Percentiles rank a stretch among this genome's conserved stretches.
Conservation (phyloP, 2,113 vertebrate genomes). For the Nerophis ophidion region DNA sequence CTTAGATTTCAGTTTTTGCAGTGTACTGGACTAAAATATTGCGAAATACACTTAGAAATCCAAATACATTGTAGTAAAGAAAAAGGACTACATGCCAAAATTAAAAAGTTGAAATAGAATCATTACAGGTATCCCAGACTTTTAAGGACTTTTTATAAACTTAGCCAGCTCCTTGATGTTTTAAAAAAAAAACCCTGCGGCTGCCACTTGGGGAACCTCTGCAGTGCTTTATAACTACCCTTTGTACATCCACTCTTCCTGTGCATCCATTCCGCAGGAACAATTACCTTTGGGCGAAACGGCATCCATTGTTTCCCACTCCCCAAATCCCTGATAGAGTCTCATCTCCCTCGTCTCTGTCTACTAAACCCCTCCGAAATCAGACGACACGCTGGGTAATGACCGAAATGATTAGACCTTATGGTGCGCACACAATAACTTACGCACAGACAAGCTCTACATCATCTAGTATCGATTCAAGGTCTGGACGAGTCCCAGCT, state of each 20-base stretch:
- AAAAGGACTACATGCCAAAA: too few relatives aligned
- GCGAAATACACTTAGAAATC: too few relatives aligned
- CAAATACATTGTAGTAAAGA: too few relatives aligned
- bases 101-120: too few relatives aligned
- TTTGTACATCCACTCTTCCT: slow-evolving; percentile 14
- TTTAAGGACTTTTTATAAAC: too few relatives aligned
- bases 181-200: too few relatives aligned
- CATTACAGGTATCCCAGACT: too few relatives aligned
- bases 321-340: slow-evolving; percentile 51
- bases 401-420: slow-evolving; percentile 64
- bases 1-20: too few relatives aligned
- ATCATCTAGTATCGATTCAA: slow-evolving; percentile 51
- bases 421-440: slow-evolving; percentile 21
- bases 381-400: slow-evolving; percentile 53
- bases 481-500: slow-evolving; percentile 28
- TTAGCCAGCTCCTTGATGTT: too few relatives aligned
- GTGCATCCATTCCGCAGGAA: slow-evolving; percentile 21
- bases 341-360: slow-evolving; percentile 50
- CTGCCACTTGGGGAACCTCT: background rate
- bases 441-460: slow-evolving; percentile 20
- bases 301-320: slow-evolving; percentile 42
- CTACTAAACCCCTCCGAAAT: slow-evolving; percentile 58
- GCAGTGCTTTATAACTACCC: slow-evolving; percentile 4
- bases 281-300: slow-evolving; percentile 37
- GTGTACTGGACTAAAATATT: too few relatives aligned